phyloP scores from a whole-genome alignment of 2,113 vertebrate genomes.

The Gymnarchus niloticus region DNA sequence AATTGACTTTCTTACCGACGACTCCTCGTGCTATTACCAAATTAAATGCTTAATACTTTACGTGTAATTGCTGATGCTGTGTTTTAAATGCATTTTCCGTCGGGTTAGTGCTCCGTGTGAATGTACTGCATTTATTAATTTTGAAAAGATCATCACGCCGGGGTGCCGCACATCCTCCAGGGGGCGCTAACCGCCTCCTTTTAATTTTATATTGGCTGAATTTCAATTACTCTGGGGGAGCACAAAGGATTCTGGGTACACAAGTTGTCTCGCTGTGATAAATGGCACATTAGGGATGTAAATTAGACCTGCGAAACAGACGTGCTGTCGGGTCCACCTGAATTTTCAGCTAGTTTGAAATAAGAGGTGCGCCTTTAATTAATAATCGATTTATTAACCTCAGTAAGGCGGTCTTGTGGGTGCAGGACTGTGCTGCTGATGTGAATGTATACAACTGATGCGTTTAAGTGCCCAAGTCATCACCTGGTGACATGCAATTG shows the following conservation, averaged over 20 bases:
- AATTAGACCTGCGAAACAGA: not conserved
- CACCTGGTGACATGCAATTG: too few relatives aligned
- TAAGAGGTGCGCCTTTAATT: not conserved
- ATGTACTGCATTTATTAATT: not conserved
- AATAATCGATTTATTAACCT: not conserved
- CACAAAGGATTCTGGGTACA: not conserved
- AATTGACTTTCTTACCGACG: too few relatives aligned
- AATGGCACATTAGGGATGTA: constrained; percentile 13
- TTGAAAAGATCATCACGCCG: not conserved
- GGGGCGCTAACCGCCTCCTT: not conserved
- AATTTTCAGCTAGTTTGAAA: not conserved
- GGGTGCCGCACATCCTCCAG: not conserved
- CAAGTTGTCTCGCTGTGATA: constrained; percentile 1
- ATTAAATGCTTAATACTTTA: not conserved
- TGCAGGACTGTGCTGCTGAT: too few relatives aligned
- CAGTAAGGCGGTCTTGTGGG: too few relatives aligned
- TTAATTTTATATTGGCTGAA: constrained; percentile 6
- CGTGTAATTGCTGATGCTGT: not conserved
- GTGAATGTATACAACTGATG: too few relatives aligned
- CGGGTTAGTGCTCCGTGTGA: not conserved
- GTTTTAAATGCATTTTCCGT: not conserved
- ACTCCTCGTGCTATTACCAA: not conserved
- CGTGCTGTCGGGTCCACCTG: not conserved
- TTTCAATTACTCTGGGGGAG: not conserved
- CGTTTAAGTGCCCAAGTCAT: too few relatives aligned